A percentile compares a stretch with the other conserved stretches of the same genome.
These are phyloP conservation scores for Coturnix japonica DNA, from an alignment of 2,113 vertebrate species.

Conservation along the genomic window DNA sequence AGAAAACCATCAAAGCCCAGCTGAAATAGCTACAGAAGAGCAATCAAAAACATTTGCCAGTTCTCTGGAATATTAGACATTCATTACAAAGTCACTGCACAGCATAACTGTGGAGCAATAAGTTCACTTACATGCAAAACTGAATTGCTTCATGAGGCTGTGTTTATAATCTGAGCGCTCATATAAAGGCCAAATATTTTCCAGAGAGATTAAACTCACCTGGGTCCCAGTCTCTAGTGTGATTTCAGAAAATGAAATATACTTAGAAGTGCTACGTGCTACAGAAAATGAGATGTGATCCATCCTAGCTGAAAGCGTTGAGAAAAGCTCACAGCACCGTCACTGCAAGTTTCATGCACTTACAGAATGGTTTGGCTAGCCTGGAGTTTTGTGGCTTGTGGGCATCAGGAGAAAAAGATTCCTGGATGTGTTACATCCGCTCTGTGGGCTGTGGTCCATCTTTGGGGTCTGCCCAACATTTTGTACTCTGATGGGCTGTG, in stretches of 20 bases:
- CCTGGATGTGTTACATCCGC: not conserved
- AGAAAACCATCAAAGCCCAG: conserved; percentile 42
- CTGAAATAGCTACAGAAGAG: conserved; percentile 28
- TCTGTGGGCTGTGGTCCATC: not conserved
- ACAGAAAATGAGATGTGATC: not conserved
- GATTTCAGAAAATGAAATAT: conserved; percentile 21
- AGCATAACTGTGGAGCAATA: conserved; percentile 23
- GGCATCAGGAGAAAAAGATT: not conserved
- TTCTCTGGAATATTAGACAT: conserved; percentile 46
- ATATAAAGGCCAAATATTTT: conserved; percentile 42
- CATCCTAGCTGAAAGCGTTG: not conserved
- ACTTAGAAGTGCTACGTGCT: not conserved
- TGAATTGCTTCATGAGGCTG: conserved; percentile 39
- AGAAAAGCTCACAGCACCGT: not conserved
- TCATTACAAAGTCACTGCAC: conserved; percentile 27
- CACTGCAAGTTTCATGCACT: not conserved
- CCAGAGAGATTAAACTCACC: conserved; percentile 27
- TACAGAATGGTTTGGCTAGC: not conserved
- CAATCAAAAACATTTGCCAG: conserved; percentile 21
- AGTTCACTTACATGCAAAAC: conserved; percentile 6
- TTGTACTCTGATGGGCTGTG: not conserved
- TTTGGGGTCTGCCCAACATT: not conserved
- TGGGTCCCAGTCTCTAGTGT: not conserved
- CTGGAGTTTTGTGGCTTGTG: not conserved
- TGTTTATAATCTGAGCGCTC: conserved; percentile 23